A percentile compares a stretch with the other conserved stretches of the same genome.
Conservation (phyloP, 2,888 invertebrate genomes). For the Masnerella sp. region DNA sequence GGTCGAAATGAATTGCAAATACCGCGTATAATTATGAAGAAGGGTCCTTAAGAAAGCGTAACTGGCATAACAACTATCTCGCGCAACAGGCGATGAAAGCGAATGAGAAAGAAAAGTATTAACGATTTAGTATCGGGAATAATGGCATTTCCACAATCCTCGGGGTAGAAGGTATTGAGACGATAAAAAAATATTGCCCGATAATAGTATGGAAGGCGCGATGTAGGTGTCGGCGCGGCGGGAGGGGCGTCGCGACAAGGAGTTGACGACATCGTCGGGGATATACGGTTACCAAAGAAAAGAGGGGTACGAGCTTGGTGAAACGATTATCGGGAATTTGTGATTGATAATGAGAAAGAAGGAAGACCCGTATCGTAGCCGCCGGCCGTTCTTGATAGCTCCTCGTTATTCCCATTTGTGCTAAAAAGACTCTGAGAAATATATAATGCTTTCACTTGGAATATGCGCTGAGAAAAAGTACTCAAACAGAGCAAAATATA, state of each 20-base stretch:
- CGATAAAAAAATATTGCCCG: constrained; percentile 61
- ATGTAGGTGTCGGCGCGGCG: constrained; percentile 46
- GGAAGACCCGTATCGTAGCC: constrained; percentile 57
- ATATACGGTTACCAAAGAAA: constrained; percentile 55
- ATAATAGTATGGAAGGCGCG: constrained; percentile 55
- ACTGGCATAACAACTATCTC: constrained; percentile 48
- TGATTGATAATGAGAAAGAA: constrained; percentile 67
- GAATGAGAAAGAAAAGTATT: constrained; percentile 49
- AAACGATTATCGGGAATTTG: constrained; percentile 68
- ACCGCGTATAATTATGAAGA: constrained; percentile 41
- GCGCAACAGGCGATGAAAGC: constrained; percentile 40
- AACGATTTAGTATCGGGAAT: constrained; percentile 58
- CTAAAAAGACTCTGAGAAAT: constrained; percentile 54
- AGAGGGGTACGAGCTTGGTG: constrained; percentile 37
- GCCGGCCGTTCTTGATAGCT: constrained; percentile 57
- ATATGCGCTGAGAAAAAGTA: constrained; percentile 50
- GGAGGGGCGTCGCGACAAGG: constrained; percentile 10
- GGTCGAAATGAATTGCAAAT: constrained; percentile 44
- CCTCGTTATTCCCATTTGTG: constrained; percentile 56
- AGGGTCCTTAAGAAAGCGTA: constrained; percentile 41
- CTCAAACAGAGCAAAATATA: constrained; percentile 50
- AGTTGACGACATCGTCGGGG: constrained; percentile 46
- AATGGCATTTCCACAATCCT: constrained; percentile 56
- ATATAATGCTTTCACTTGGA: constrained; percentile 48
- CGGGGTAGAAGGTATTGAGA: constrained; percentile 38